Evolutionary conservation across 2,888 invertebrate genomes (phyloP).

Genomic region (Heteropelma amictum): DNA sequence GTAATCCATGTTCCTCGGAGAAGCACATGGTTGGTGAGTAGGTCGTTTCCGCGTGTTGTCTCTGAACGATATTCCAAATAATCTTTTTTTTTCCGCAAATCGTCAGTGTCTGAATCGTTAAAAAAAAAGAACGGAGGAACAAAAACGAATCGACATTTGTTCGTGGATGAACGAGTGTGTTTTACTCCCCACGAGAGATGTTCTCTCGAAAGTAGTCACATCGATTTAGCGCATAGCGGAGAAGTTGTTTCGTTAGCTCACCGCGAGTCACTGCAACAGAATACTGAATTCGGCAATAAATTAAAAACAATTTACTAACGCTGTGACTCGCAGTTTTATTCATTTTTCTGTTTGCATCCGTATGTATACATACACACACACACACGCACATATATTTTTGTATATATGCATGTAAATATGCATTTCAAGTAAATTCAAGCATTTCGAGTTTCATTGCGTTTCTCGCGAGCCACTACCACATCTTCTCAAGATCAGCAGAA

Average conservation of each 20-base stretch:
- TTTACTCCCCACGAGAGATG: constrained; percentile 1
- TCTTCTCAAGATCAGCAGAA: constrained; percentile 62
- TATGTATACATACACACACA: constrained; percentile 51
- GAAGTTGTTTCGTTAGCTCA: constrained; percentile 37
- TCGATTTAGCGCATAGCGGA: constrained; percentile 19
- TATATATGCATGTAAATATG: constrained; percentile 19
- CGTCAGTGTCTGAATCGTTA: constrained; percentile 51
- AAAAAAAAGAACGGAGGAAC: constrained; percentile 61
- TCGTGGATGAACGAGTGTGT: background rate
- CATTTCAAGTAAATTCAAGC: constrained; percentile 31
- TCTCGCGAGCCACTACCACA: constrained; percentile 68
- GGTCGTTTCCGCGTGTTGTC: constrained; percentile 22
- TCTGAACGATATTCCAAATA: constrained; percentile 49
- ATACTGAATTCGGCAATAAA: constrained; percentile 77
- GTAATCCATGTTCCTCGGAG: constrained; percentile 13
- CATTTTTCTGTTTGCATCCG: constrained; percentile 41
- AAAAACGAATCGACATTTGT: constrained; percentile 42
- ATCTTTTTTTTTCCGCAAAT: constrained; percentile 67
- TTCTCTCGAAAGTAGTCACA: constrained; percentile 19
- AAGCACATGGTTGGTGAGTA: background rate
- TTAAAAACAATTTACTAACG: constrained; percentile 64
- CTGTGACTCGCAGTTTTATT: constrained; percentile 54
- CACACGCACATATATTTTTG: background rate
- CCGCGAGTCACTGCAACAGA: constrained; percentile 69
- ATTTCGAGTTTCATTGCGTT: constrained; percentile 63